Conservation (phyloP, 2,797 vertebrate species). For the Labroides dimidiatus region DNA sequence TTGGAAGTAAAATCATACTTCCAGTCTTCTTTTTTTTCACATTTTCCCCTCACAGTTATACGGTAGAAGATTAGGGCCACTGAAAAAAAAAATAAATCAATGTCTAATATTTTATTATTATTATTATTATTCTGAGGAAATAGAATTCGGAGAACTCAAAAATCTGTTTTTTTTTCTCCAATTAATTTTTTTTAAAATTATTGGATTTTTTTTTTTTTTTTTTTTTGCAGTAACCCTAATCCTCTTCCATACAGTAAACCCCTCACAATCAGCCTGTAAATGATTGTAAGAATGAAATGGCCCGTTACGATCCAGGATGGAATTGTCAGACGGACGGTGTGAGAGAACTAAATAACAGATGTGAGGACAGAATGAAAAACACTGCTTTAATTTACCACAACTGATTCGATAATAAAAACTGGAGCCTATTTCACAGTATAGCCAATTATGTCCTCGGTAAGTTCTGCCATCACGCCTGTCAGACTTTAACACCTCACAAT, state of each 20-base stretch:
- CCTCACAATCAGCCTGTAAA: constrained; percentile 75
- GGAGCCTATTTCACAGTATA: constrained; percentile 76
- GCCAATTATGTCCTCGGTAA: constrained; percentile 73
- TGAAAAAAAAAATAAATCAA: too few relatives aligned
- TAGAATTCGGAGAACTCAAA: too few relatives aligned
- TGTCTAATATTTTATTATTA: too few relatives aligned
- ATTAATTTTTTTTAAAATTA: too few relatives aligned
- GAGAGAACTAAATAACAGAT: constrained; percentile 77
- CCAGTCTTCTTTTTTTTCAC: constrained; percentile 57
- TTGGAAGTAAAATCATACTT: constrained; percentile 63
- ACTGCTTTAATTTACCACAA: constrained; percentile 80
- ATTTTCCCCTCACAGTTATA: constrained; percentile 47
- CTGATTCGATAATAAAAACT: constrained; percentile 84
- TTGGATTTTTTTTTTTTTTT: too few relatives aligned
- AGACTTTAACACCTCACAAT: constrained; percentile 49
- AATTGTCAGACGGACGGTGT: constrained; percentile 53
- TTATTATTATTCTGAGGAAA: too few relatives aligned
- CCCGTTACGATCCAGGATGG: constrained; percentile 64
- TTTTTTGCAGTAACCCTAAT: too few relatives aligned
- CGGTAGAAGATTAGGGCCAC: too few relatives aligned
- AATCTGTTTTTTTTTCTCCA: too few relatives aligned
- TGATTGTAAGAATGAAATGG: constrained; percentile 79
- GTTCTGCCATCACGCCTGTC: constrained; percentile 59
- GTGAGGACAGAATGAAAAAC: constrained; percentile 80
- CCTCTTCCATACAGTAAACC: too few relatives aligned